Conservation (phyloP, 2,113 vertebrate species). For the Melanocharis versteri region DNA sequence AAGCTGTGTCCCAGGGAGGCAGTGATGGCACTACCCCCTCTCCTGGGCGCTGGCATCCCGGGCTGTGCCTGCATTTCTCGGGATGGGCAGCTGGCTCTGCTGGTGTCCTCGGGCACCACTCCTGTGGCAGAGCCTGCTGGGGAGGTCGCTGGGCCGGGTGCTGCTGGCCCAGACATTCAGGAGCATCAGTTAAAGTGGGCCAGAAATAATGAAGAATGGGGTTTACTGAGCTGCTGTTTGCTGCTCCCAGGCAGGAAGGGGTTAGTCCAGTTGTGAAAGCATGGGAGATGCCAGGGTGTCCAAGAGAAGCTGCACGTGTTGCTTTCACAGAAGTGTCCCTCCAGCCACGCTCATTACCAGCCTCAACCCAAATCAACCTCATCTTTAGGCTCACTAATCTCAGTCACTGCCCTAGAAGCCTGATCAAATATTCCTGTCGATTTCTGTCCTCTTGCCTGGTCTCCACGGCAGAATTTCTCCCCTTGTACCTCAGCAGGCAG, state of each 20-base stretch:
- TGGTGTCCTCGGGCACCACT: accelerated
- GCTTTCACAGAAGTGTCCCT: neutral
- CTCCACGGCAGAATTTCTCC: accelerated
- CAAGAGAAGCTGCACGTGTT: accelerated
- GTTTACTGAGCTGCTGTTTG: neutral
- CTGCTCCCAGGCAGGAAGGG: neutral
- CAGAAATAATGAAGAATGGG: neutral
- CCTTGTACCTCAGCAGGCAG: neutral
- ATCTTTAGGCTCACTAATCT: neutral
- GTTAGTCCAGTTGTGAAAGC: neutral
- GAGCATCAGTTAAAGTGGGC: neutral
- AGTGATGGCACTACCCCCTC: neutral
- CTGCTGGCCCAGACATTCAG: neutral
- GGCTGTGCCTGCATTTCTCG: neutral
- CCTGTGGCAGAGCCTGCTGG: neutral
- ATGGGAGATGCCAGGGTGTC: accelerated
- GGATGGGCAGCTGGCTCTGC: neutral
- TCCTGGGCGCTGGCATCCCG: accelerated
- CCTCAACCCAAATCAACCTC: neutral
- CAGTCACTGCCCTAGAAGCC: neutral
- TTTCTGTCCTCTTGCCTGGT: neutral
- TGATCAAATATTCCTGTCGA: neutral
- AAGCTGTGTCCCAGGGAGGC: neutral
- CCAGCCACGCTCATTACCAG: neutral
- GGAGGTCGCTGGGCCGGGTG: neutral